Evolutionary conservation across 1,140 invertebrate genomes (phyloP).

Genomic region (Harlomillsia oculata): DNA sequence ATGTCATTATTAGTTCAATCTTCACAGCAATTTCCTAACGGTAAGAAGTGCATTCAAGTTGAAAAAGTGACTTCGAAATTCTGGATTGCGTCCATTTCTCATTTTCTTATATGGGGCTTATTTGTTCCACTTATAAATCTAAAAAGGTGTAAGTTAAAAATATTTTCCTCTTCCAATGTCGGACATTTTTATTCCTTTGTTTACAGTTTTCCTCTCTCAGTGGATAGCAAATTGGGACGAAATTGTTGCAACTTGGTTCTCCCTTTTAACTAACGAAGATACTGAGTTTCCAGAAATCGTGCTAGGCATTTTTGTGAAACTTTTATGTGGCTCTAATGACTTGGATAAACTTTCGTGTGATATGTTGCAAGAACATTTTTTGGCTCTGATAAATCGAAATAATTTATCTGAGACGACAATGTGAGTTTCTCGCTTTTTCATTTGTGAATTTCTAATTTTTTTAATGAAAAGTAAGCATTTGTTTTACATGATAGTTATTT

Average conservation of each 20-base stretch:
- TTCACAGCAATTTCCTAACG: not conserved
- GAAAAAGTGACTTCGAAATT: no score
- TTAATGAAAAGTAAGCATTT: not conserved
- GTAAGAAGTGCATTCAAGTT: no score
- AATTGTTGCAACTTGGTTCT: conserved; percentile 26
- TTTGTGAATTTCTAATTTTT: not conserved
- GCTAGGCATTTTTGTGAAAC: conserved; percentile 13
- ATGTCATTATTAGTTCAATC: conserved; percentile 1
- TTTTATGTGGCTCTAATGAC: not conserved
- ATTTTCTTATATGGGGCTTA: not conserved
- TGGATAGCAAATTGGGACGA: conserved; percentile 27
- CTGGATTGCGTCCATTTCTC: no score
- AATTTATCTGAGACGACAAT: not conserved
- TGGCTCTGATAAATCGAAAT: not conserved
- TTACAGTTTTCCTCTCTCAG: conserved; percentile 13
- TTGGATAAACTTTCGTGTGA: conserved; percentile 12
- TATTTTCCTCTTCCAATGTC: not conserved
- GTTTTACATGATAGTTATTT: not conserved
- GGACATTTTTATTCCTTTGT: not conserved
- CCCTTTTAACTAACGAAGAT: conserved; percentile 24
- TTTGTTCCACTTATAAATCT: no score
- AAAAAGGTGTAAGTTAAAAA: no score
- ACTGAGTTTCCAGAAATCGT: conserved; percentile 6
- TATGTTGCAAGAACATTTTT: conserved; percentile 23
- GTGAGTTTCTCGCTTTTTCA: no score